Base-by-base conservation (phyloP, 2,113 vertebrate genomes). In the Leptodactylus fuscus region DNA sequence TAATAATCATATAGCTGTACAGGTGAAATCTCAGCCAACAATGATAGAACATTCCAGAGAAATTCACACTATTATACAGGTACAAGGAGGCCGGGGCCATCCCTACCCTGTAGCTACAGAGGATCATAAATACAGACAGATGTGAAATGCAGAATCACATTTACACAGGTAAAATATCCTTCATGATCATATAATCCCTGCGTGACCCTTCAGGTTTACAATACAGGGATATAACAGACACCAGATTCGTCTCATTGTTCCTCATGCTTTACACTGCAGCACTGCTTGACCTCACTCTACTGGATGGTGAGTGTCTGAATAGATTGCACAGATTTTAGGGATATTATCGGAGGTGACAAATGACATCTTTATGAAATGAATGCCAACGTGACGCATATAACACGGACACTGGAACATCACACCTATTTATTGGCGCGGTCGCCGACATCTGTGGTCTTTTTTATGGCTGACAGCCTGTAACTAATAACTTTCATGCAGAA, bases 401-500 rank as follows among this genome's bases (percentile, higher is more conserved):
- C 24, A 58, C 34, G 9, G 38, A 53, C 15, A 7, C 49, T 83
- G 60, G 32, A 83, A 58, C 51, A 82, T 41, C 53, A 12, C 60
- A 49, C 79, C 1, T n/a, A 27, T 82, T 55, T 38, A 83, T 55
- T 24, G 27, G 9, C 16, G 32, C 36, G 11, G 62, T 44, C 71
- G n/a, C n/a, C 60, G 36, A 75, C 71, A 70, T 82, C 11, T 82
- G 46, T 1, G 12, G 13, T 12, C n/a, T 27, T 83, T 75, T 75
- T 82, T 44, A 4, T 20, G 32, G 18, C 29, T 24, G 44, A 27
- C 67, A 22, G 11, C 27, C 80, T 51, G 62, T 7, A 82, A 48
- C 51, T 62, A 76, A 84, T 44, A 20, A 83, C 70, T 83, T 58
- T 82, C 70, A 60, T 32, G 46, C 36, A 27, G 51, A 60, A 34